Evolutionary conservation across 2,888 invertebrate genomes (phyloP).

Genomic region (Crocallis elinguaria): DNA sequence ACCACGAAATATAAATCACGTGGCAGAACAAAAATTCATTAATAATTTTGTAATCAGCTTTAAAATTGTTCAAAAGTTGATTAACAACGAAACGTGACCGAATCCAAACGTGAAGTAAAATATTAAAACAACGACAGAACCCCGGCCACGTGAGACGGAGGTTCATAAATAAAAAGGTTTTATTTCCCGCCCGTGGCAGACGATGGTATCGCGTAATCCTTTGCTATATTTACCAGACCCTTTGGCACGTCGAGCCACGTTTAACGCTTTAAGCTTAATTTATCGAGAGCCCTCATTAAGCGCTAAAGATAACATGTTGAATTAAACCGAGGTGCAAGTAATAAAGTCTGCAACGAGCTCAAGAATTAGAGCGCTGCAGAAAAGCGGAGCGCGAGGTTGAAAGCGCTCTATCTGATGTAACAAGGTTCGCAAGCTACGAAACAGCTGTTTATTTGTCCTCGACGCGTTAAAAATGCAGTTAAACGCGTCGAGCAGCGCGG

Average conservation of each 20-base stretch:
- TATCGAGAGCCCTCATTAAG: conserved; percentile 8
- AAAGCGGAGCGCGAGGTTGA: neutral
- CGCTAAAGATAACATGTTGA: conserved; percentile 1
- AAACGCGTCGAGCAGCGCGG: conserved; percentile 7
- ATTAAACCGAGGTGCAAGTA: neutral
- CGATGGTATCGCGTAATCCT: conserved; percentile 3
- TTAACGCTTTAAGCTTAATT: conserved; percentile 6
- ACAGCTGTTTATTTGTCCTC: conserved; percentile 4
- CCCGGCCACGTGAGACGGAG: neutral
- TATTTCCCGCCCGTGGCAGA: neutral
- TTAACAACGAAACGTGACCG: neutral
- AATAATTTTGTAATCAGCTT: no score
- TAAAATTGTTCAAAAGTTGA: neutral
- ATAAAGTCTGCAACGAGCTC: neutral
- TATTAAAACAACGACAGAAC: neutral
- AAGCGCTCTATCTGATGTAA: neutral
- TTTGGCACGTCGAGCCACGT: conserved; percentile 5
- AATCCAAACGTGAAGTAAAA: neutral
- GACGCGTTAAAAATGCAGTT: conserved; percentile 35
- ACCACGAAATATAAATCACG: no score
- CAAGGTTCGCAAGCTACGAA: neutral
- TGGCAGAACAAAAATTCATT: no score
- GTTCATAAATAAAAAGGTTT: neutral
- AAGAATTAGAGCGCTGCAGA: neutral
- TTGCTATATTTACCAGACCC: conserved; percentile 8